Evolutionary conservation across 2,888 invertebrate genomes (phyloP).

Genomic region (Lobophora halterata): DNA sequence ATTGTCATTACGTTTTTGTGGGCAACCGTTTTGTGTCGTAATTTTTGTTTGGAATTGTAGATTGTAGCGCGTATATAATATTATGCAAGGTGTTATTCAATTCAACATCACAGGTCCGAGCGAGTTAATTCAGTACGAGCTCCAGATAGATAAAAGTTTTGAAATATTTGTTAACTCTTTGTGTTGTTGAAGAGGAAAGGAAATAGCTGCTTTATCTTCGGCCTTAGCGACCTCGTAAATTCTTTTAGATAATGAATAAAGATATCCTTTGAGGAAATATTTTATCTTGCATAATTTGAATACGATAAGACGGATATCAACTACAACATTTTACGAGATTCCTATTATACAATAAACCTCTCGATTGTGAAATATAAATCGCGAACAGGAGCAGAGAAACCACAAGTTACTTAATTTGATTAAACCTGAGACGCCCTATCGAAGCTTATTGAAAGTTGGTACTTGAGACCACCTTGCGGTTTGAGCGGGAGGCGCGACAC

Average conservation of each 20-base stretch:
- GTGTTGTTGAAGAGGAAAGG: constrained; percentile 20
- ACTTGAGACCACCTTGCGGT: constrained; percentile 35
- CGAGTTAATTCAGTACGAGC: constrained; percentile 28
- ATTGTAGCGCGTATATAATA: constrained; percentile 41
- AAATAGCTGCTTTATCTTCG: constrained; percentile 12
- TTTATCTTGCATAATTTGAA: constrained; percentile 15
- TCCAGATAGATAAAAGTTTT: constrained; percentile 32
- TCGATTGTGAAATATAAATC: constrained; percentile 13
- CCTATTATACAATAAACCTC: too few relatives aligned
- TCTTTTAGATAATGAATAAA: constrained; percentile 20
- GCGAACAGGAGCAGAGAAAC: constrained; percentile 25
- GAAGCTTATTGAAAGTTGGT: constrained; percentile 32
- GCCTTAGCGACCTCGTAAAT: constrained; percentile 16
- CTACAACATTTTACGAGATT: too few relatives aligned
- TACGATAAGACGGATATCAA: constrained; percentile 5
- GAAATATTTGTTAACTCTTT: constrained; percentile 26
- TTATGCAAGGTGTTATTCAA: constrained; percentile 43
- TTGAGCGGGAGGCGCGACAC: constrained; percentile 32
- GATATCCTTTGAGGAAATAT: constrained; percentile 17
- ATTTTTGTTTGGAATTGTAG: constrained; percentile 49
- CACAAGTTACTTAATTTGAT: constrained; percentile 27
- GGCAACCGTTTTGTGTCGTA: constrained; percentile 48
- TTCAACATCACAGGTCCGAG: constrained; percentile 29
- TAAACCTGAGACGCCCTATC: constrained; percentile 28
- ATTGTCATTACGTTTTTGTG: constrained; percentile 49